Evolutionary conservation across 2,888 invertebrate species (phyloP).

Genomic region (Microplitis manilae): DNA sequence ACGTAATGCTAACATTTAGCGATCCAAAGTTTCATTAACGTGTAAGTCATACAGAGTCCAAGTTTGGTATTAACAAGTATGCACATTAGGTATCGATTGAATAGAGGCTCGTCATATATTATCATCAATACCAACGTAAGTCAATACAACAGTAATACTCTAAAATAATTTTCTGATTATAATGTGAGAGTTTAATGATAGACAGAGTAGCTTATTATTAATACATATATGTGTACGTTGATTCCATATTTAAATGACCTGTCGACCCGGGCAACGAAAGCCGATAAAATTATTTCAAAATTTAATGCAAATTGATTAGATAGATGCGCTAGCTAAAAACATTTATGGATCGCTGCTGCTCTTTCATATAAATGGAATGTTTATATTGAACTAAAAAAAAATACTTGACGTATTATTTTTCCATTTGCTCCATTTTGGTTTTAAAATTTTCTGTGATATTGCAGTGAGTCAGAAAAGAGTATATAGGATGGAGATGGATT

Average conservation of each 20-base stretch:
- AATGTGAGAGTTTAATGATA: conserved; percentile 39
- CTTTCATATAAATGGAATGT: too few relatives aligned
- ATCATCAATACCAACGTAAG: not conserved
- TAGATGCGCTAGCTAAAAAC: too few relatives aligned
- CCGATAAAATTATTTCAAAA: not conserved
- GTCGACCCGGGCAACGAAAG: not conserved
- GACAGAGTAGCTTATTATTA: not conserved
- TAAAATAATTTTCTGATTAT: conserved; percentile 43
- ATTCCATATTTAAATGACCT: not conserved
- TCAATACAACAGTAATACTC: not conserved
- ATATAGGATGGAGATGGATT: not conserved
- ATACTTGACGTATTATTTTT: too few relatives aligned
- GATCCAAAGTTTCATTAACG: conserved; percentile 34
- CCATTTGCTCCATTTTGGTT: not conserved
- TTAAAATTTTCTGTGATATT: not conserved
- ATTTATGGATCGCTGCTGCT: too few relatives aligned
- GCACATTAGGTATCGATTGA: conserved; percentile 25
- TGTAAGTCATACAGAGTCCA: conserved; percentile 25
- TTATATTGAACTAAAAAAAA: too few relatives aligned
- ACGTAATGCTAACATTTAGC: conserved; percentile 15
- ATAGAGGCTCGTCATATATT: not conserved
- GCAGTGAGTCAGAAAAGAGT: not conserved
- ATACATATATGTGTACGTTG: not conserved
- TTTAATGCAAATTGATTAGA: too few relatives aligned
- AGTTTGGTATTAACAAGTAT: not conserved